A percentile compares a stretch with the other conserved stretches of the same genome.
These are phyloP conservation scores for Eumerus sabulonum DNA, from an alignment of 2,888 invertebrate species.

Conservation along the genomic window DNA sequence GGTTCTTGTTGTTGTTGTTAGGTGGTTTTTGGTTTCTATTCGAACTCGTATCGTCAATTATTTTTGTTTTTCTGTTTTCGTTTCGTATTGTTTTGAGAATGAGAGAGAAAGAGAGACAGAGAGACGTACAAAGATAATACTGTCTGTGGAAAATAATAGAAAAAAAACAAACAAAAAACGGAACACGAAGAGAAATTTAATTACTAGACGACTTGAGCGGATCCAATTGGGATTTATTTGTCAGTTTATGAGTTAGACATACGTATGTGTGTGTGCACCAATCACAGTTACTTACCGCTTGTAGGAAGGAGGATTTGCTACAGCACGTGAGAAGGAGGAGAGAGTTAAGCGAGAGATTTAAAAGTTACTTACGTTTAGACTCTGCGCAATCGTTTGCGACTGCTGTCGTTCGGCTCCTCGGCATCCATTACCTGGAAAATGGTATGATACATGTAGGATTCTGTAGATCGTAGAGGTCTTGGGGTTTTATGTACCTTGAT, in stretches of 20 bases:
- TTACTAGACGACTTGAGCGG: constrained; percentile 13
- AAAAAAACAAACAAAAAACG: too few species aligned
- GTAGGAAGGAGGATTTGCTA: constrained; percentile 16
- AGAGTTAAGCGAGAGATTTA: not conserved
- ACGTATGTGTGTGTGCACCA: constrained; percentile 9
- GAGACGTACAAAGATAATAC: constrained; percentile 41
- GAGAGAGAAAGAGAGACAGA: too few species aligned
- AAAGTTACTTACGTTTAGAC: constrained; percentile 74
- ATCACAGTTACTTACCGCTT: constrained; percentile 53
- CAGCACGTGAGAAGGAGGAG: constrained; percentile 25
- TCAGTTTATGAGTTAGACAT: not conserved
- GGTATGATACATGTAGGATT: not conserved
- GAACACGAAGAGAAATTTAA: constrained; percentile 46
- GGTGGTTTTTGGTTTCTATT: constrained; percentile 11
- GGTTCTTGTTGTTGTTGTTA: constrained; percentile 33
- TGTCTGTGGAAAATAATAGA: constrained; percentile 60
- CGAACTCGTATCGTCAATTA: constrained; percentile 27
- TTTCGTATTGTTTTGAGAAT: too few species aligned
- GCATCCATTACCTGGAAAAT: constrained; percentile 91
- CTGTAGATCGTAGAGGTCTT: not conserved
- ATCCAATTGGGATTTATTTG: constrained; percentile 28
- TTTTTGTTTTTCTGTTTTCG: too few species aligned
- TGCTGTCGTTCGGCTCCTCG: constrained; percentile 82
- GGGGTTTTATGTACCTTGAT: constrained; percentile 79
- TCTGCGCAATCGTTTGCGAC: constrained; percentile 76